phyloP scores from a whole-genome alignment of 2,113 vertebrate genomes.

The Poeciliopsis retropinna region DNA sequence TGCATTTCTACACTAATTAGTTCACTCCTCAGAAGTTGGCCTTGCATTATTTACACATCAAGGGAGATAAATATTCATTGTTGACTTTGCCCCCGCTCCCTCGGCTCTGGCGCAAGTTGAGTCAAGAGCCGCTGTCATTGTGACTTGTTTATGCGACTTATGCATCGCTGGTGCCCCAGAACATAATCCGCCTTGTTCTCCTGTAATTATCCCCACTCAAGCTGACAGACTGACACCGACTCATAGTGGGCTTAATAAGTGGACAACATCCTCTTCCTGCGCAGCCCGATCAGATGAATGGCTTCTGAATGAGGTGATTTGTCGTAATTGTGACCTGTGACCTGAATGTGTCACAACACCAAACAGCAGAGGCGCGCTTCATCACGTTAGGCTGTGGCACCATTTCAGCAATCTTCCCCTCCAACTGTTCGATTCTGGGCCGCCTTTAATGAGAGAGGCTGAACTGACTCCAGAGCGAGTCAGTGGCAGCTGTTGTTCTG shows the following conservation, averaged over 20 bases:
- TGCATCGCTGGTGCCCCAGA: constrained; percentile 28
- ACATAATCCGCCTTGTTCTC: constrained; percentile 53
- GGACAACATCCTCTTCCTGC: constrained; percentile 34
- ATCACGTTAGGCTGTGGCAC: constrained; percentile 40
- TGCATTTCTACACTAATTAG: constrained; percentile 77
- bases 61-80: constrained; percentile 82
- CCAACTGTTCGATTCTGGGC: constrained; percentile 45
- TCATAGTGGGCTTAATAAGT: constrained; percentile 52
- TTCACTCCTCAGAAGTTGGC: constrained; percentile 70
- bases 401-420: constrained; percentile 35
- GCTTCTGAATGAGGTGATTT: constrained; percentile 13
- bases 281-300: constrained; percentile 6
- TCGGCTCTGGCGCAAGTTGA: constrained; percentile 47
- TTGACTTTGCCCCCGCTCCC: constrained; percentile 71
- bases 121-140: constrained; percentile 41
- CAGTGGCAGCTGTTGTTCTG: constrained; percentile 31
- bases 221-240: constrained; percentile 31
- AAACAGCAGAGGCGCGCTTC: constrained; percentile 38
- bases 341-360: constrained; percentile 3
- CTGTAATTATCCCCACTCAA: constrained; percentile 56
- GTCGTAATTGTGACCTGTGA: constrained; percentile 32
- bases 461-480: constrained; percentile 16
- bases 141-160: constrained; percentile 48
- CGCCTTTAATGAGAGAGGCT: constrained; percentile 48
- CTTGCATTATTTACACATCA: constrained; percentile 83